These are phyloP conservation scores for Aromia moschata DNA, from an alignment of 2,888 invertebrate species.

Conservation along the genomic window DNA sequence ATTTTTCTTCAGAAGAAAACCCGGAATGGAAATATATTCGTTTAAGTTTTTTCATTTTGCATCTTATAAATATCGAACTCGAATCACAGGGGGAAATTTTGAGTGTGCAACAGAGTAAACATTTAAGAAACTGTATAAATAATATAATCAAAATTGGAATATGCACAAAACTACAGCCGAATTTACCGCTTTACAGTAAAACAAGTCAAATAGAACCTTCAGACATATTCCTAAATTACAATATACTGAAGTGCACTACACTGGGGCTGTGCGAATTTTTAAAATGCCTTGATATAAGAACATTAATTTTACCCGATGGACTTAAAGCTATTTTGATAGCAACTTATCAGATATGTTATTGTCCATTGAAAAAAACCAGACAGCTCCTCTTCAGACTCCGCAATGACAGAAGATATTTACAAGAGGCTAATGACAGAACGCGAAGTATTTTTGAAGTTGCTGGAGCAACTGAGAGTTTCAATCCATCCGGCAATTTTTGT, in stretches of 20 bases:
- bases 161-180: slow-evolving; percentile 72
- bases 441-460: slow-evolving; percentile 63
- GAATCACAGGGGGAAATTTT: slow-evolving; percentile 62
- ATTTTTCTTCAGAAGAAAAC: slow-evolving; percentile 41
- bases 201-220: slow-evolving; percentile 42
- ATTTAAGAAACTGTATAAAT: slow-evolving; percentile 70
- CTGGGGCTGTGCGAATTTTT: slow-evolving; percentile 65
- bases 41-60: slow-evolving; percentile 63
- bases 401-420: slow-evolving; percentile 69
- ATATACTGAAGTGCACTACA: slow-evolving; percentile 64
- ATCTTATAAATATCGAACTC: slow-evolving; percentile 52
- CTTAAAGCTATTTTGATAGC: slow-evolving; percentile 72
- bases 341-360: slow-evolving; percentile 75
- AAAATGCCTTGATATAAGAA: slow-evolving; percentile 65
- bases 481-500: slow-evolving; percentile 72
- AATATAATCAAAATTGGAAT: slow-evolving; percentile 73
- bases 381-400: slow-evolving; percentile 55
- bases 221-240: slow-evolving; percentile 65
- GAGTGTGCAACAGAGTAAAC: slow-evolving; percentile 74
- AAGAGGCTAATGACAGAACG: slow-evolving; percentile 65
- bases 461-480: slow-evolving; percentile 66
- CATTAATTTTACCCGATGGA: slow-evolving; percentile 67
- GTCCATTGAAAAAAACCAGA: slow-evolving; percentile 71
- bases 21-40: slow-evolving; percentile 62
- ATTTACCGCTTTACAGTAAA: slow-evolving; percentile 46